Conservation (phyloP, 2,113 vertebrate species). For the Spheniscus mendiculus region DNA sequence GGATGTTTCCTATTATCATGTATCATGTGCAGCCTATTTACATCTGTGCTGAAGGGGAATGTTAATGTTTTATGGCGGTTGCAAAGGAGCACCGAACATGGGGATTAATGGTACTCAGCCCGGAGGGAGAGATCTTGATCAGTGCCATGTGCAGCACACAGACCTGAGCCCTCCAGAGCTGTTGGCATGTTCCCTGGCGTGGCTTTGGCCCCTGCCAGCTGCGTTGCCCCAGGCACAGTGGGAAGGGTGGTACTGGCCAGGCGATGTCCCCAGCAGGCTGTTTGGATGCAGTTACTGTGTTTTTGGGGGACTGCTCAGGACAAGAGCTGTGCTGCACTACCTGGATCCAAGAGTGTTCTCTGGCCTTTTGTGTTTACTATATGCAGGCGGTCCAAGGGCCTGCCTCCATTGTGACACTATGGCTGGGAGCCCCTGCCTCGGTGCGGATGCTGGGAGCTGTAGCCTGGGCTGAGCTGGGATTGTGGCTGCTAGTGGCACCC, state of each 20-base stretch:
- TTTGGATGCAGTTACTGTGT: not conserved
- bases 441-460: not conserved
- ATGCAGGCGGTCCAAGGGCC: not conserved
- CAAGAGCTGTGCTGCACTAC: not conserved
- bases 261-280: not conserved
- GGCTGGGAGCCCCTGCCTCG: not conserved
- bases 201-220: not conserved
- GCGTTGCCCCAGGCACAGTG: not conserved
- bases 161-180: not conserved
- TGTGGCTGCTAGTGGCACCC: not conserved
- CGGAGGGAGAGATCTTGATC: not conserved
- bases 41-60: not conserved
- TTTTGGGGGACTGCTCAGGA: not conserved
- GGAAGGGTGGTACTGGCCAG: not conserved
- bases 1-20: not conserved
- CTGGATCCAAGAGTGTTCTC: not conserved
- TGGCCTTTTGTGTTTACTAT: not conserved
- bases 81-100: not conserved
- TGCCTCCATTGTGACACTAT: accelerated
- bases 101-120: not conserved
- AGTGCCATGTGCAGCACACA: not conserved
- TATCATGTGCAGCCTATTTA: not conserved
- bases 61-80: not conserved
- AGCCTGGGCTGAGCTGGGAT: not conserved
- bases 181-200: not conserved